phyloP scores from a whole-genome alignment of 2,797 vertebrate genomes.

The Bradypus variegatus region DNA sequence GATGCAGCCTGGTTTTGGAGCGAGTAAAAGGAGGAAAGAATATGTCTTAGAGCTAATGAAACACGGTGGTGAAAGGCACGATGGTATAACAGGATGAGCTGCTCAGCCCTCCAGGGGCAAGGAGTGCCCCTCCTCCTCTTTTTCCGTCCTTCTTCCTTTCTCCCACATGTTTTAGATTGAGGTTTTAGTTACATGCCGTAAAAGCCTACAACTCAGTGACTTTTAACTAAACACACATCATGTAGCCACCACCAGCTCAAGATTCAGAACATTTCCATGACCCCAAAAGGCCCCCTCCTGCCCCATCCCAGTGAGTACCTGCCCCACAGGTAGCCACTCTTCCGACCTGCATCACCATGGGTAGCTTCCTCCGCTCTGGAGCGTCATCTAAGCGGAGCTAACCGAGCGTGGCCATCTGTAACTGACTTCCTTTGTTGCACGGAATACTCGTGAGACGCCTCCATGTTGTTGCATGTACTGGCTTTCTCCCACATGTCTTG shows the following conservation, averaged over 20 bases:
- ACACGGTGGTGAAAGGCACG: background rate
- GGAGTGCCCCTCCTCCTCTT: background rate
- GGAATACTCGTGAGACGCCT: background rate
- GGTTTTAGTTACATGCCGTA: background rate
- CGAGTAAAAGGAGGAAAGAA: background rate
- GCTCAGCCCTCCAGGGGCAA: background rate
- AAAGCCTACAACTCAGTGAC: background rate
- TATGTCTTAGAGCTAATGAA: background rate
- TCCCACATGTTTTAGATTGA: background rate
- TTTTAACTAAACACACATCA: background rate
- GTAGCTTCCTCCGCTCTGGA: background rate
- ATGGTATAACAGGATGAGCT: background rate
- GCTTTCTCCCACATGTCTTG: no score
- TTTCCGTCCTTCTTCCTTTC: background rate
- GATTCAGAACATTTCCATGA: background rate
- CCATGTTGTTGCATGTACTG: no score
- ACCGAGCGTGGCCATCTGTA: background rate
- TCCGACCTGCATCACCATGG: background rate
- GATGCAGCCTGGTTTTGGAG: background rate
- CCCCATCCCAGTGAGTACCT: background rate
- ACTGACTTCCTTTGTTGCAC: background rate
- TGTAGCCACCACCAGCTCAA: background rate
- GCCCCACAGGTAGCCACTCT: background rate
- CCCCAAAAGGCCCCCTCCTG: background rate
- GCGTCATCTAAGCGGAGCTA: background rate